These are phyloP conservation scores for Apis laboriosa DNA, from an alignment of 1,140 invertebrate genomes.

Conservation along the genomic window DNA sequence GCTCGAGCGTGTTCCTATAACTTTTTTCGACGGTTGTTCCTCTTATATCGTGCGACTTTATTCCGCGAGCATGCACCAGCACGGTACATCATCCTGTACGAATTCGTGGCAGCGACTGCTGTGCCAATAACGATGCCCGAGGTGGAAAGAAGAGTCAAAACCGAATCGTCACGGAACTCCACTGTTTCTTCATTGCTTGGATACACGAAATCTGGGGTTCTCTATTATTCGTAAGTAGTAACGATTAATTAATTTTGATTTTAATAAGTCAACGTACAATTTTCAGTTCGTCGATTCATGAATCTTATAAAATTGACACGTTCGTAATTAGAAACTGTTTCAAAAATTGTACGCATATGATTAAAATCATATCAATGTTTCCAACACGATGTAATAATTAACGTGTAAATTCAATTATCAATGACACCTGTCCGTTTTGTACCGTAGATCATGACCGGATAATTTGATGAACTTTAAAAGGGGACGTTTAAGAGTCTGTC, in stretches of 20 bases:
- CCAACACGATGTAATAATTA: not conserved
- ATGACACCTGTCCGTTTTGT: not conserved
- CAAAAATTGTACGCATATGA: not conserved
- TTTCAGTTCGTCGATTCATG: too few species aligned
- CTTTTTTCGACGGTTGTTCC: conserved; percentile 48
- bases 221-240: not conserved
- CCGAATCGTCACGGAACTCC: conserved; percentile 9
- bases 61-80: conserved; percentile 53
- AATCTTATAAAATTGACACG: too few species aligned
- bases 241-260: not conserved
- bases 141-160: conserved; percentile 58
- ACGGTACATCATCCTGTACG: conserved; percentile 57
- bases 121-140: conserved; percentile 61
- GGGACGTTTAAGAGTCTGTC: not conserved
- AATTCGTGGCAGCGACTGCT: conserved; percentile 20
- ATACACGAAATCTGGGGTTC: conserved; percentile 30
- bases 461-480: conserved; percentile 38
- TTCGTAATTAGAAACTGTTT: not conserved
- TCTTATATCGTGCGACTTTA: conserved; percentile 63
- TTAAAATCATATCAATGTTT: not conserved
- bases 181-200: conserved; percentile 26
- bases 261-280: too few species aligned
- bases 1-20: conserved; percentile 35
- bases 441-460: conserved; percentile 3
- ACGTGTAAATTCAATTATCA: conserved; percentile 21